A percentile compares a stretch with the other conserved stretches of the same genome.
Evolutionary conservation across 2,797 vertebrate genomes (phyloP).

Genomic region (Paguma larvata): DNA sequence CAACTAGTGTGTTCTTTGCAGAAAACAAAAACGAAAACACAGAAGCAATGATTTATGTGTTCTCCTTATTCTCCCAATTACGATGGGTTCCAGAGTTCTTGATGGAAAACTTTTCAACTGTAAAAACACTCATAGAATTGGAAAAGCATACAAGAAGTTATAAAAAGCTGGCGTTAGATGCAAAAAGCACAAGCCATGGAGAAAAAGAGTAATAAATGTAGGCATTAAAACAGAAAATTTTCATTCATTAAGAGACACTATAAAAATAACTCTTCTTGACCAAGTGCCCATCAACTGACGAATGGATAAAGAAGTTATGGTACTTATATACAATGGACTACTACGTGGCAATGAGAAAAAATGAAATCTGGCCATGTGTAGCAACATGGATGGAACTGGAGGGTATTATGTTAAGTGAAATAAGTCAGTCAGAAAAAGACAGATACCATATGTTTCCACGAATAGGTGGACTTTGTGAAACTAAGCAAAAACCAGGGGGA

Average conservation of each 20-base stretch:
- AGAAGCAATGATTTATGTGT: neutral
- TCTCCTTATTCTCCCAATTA: neutral
- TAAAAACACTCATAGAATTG: neutral
- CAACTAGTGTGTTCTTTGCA: conserved; percentile 78
- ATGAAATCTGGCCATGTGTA: too few species aligned
- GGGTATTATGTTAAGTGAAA: too few species aligned
- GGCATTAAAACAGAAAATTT: neutral
- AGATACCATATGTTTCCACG: too few species aligned
- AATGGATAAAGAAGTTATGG: too few species aligned
- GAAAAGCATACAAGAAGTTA: neutral
- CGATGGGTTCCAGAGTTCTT: neutral
- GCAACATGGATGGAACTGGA: too few species aligned
- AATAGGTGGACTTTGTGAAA: too few species aligned
- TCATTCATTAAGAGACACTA: neutral
- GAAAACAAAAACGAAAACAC: neutral
- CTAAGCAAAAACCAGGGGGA: too few species aligned
- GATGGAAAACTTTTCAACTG: neutral
- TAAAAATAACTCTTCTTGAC: neutral
- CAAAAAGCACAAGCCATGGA: neutral
- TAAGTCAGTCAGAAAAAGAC: too few species aligned
- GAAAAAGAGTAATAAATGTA: neutral
- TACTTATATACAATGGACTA: too few species aligned
- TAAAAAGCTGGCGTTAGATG: neutral
- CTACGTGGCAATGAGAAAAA: too few species aligned
- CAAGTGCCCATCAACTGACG: too few species aligned